Percentiles rank a stretch among this genome's conserved stretches.
Conservation (phyloP, 64 coral and sea anemone species). For the Astreopora myriophthalma region DNA sequence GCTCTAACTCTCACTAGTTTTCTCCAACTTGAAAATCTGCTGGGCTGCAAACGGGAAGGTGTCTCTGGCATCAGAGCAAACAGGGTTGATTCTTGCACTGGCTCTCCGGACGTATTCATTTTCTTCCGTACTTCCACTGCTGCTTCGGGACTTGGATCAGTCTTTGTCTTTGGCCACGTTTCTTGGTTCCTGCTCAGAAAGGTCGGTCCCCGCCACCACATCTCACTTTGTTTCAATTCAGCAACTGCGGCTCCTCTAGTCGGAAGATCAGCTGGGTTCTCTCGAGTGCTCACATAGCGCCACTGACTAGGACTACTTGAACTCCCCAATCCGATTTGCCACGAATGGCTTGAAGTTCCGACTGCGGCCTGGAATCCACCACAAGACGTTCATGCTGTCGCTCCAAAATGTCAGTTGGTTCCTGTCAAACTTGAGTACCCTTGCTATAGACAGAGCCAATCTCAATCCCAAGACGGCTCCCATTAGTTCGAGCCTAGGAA, state of each 20-base stretch:
- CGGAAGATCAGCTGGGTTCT: slow-evolving; percentile 52
- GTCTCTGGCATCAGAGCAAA: neutral
- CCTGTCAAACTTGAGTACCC: slow-evolving; percentile 7
- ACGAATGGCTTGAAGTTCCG: slow-evolving; percentile 58
- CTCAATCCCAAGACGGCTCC: slow-evolving; percentile 26
- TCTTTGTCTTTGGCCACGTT: neutral
- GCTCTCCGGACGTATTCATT: neutral
- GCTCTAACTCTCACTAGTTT: slow-evolving; percentile 48
- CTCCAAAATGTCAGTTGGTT: neutral
- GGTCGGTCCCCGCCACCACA: no score
- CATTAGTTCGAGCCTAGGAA: slow-evolving; percentile 68
- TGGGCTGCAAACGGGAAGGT: neutral
- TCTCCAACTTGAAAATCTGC: slow-evolving; percentile 41
- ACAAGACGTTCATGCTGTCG: slow-evolving; percentile 60
- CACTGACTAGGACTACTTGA: slow-evolving; percentile 20
- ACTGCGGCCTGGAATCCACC: slow-evolving; percentile 49
- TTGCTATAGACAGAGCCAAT: slow-evolving; percentile 30
- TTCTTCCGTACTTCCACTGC: neutral
- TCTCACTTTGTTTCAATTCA: no score
- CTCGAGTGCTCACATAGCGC: slow-evolving; percentile 2
- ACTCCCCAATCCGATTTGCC: slow-evolving; percentile 29
- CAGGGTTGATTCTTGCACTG: neutral
- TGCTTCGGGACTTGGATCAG: neutral
- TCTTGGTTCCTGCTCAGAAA: neutral
- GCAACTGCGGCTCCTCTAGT: no score